Base-by-base conservation (phyloP, 2,797 vertebrate species). In the Distichodus sexfasciatus region DNA sequence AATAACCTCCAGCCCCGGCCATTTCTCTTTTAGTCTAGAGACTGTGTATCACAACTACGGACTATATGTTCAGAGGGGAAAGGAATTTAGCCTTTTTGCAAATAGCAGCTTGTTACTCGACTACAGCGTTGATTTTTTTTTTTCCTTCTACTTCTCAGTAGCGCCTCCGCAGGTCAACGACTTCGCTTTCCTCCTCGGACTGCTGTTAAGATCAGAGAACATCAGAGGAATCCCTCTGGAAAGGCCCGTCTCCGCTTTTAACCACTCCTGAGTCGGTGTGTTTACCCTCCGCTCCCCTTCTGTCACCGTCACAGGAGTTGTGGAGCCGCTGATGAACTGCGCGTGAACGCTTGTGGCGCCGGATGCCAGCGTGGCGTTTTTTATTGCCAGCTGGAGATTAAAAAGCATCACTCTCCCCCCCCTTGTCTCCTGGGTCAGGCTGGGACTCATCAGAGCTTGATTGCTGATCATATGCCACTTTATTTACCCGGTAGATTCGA, bases 381-480 rank as follows among this genome's bases (percentile, higher is more conserved):
- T 82, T 83, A 79, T 75, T 29, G 75, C 75, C 51, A 64, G 73
- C 58, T 74, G 28, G 9, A 76, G 65, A 81, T 78, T 74, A 66
- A 76, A 83, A 86, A 77, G 76, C 81, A 80, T 83, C 72, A 46
- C 80, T 84, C 72, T 55, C 38, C 15, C 38, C 33, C 35, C 38
- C 33, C 35, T n/a, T 24, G 74, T 76, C 77, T 71, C 47, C 40
- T 40, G 4, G 82, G 79, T 85, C 81, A 78, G 43, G 76, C 28
- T 33, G 60, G 75, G 71, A 78, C 75, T 77, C 79, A 69, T 66
- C 70, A 70, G 54, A 70, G 50, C 57, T 68, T 58, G 65, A 65
- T 81, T 80, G 69, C 70, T 66, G 67, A 76, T 83, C 79, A 79
- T 72, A 74, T 83, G 72, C 65, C 72, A 48, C 69, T 81, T 75